A percentile compares a stretch with the other conserved stretches of the same genome.
Evolutionary conservation across 2,113 vertebrate species (phyloP).

Genomic region (Rhinogobius similis): DNA sequence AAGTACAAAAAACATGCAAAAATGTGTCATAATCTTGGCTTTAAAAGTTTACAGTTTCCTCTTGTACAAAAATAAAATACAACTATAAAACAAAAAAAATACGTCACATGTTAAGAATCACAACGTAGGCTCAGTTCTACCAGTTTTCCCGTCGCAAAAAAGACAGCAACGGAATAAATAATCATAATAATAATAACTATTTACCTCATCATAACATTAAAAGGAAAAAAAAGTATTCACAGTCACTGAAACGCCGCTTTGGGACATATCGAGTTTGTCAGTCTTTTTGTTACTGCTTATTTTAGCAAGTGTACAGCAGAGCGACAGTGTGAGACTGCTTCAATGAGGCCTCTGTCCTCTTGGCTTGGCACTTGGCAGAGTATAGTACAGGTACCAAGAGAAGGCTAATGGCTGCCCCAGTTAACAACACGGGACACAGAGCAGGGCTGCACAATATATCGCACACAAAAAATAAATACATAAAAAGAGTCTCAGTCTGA

Average conservation of each 20-base stretch:
- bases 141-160: slow-evolving; percentile 28
- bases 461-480: no score
- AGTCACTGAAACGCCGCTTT: slow-evolving; percentile 33
- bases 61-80: slow-evolving; percentile 24
- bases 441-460: no score
- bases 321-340: slow-evolving; percentile 24
- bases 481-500: no score
- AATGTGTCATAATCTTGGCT: neutral
- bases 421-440: neutral
- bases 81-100: neutral
- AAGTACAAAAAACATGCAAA: slow-evolving; percentile 26
- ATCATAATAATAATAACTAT: slow-evolving; percentile 6
- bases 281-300: slow-evolving; percentile 22
- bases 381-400: slow-evolving; percentile 32
- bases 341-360: slow-evolving; percentile 59
- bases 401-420: slow-evolving; percentile 19
- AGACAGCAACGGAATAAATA: slow-evolving; percentile 12
- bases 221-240: slow-evolving; percentile 15
- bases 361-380: slow-evolving; percentile 53
- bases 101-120: slow-evolving; percentile 12
- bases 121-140: slow-evolving; percentile 24
- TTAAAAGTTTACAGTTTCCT: slow-evolving; percentile 13
- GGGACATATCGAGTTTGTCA: slow-evolving; percentile 18
- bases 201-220: slow-evolving; percentile 10
- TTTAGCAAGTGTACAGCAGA: slow-evolving; percentile 20